These are phyloP conservation scores for Fabriciana adippe DNA, from an alignment of 2,888 invertebrate genomes.

Conservation along the genomic window DNA sequence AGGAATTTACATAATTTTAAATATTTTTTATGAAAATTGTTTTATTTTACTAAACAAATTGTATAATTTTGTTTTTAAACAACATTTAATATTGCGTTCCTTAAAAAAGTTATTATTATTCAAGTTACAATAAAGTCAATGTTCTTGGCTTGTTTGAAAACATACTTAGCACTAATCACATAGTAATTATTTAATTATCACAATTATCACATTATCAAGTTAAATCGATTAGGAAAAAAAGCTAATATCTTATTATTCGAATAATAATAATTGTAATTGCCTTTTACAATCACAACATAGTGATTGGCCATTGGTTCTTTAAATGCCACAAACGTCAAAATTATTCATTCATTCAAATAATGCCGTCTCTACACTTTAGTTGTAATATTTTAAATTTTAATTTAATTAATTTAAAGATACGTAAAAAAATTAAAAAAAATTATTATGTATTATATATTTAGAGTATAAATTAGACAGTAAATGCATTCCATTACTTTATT, in stretches of 20 bases:
- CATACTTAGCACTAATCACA: not conserved
- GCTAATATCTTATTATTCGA: not conserved
- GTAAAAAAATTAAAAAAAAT: no score
- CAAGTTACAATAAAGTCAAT: not conserved
- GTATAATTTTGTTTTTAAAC: no score
- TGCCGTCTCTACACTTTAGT: not conserved
- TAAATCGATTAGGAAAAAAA: constrained; percentile 4
- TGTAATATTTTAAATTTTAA: not conserved
- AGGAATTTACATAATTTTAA: no score
- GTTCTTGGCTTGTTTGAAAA: not conserved
- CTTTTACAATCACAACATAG: not conserved
- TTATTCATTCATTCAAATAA: constrained; percentile 1
- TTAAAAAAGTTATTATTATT: no score
- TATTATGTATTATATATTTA: no score
- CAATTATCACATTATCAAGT: not conserved
- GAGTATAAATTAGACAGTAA: no score
- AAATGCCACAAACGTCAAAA: constrained; percentile 13
- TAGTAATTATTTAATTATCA: constrained; percentile 4
- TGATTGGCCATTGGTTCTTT: not conserved
- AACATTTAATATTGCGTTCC: no score
- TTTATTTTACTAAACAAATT: no score
- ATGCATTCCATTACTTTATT: no score
- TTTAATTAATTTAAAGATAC: not conserved
- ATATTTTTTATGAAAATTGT: no score
- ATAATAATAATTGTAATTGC: not conserved